Percentiles rank a stretch among this genome's conserved stretches.
Conservation (phyloP, 1,140 invertebrate species). For the Pseudomyrmex gracilis region DNA sequence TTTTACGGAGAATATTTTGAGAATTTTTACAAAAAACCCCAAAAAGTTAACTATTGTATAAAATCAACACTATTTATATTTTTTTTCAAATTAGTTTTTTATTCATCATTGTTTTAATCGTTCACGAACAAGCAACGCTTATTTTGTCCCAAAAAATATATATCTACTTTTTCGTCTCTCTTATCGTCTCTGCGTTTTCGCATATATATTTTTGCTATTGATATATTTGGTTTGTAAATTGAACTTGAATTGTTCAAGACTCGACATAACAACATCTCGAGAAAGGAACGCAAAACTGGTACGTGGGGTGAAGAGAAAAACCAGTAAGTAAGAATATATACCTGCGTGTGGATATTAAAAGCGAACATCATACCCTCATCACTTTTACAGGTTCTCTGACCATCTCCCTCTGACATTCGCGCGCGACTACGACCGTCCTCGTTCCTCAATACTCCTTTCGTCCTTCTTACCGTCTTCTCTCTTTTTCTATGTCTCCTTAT, state of each 20-base stretch:
- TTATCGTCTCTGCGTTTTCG: no score
- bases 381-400: constrained; percentile 79
- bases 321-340: constrained; percentile 79
- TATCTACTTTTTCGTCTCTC: no score
- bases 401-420: constrained; percentile 35
- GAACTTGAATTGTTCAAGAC: background rate
- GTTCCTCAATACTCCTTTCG: constrained; percentile 26
- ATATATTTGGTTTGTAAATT: no score
- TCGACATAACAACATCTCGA: background rate
- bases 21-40: no score
- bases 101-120: no score
- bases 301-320: constrained; percentile 41
- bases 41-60: no score
- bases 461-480: constrained; percentile 13
- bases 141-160: no score
- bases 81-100: no score
- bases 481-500: constrained; percentile 20
- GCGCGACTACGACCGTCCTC: background rate
- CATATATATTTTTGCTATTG: no score
- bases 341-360: constrained; percentile 83
- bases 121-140: no score
- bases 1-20: constrained; percentile 23
- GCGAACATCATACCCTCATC: constrained; percentile 85
- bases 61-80: no score
- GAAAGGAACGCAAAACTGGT: background rate